Evolutionary conservation across 2,888 invertebrate species (phyloP).

Genomic region (Adelphocoris suturalis): DNA sequence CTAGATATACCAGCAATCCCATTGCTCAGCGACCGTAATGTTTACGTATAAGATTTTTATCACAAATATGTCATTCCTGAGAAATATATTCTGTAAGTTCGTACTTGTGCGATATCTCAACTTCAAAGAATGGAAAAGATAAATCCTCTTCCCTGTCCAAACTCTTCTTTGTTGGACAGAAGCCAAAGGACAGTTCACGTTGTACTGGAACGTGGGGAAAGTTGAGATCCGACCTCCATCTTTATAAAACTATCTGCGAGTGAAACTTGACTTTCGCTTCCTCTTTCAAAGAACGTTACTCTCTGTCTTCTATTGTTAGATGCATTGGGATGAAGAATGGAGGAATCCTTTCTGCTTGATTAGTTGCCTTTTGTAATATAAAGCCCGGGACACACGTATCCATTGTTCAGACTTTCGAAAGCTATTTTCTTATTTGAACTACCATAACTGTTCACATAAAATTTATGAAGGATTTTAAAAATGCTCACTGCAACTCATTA

Average conservation of each 20-base stretch:
- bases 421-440: not conserved
- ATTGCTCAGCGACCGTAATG: too few relatives aligned
- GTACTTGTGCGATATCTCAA: too few relatives aligned
- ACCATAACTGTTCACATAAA: too few relatives aligned
- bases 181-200: not conserved
- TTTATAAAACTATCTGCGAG: not conserved
- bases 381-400: not conserved
- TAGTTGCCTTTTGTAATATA: not conserved
- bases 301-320: not conserved
- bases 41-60: too few relatives aligned
- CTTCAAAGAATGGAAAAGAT: too few relatives aligned
- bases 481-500: too few relatives aligned
- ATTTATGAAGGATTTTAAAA: too few relatives aligned
- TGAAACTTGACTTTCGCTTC: constrained; percentile 32
- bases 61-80: too few relatives aligned
- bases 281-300: constrained; percentile 6
- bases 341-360: not conserved
- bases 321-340: not conserved
- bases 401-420: not conserved
- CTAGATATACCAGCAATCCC: too few relatives aligned
- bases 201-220: not conserved
- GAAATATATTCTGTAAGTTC: too few relatives aligned
- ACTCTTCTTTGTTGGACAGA: not conserved
- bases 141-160: not conserved
- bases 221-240: not conserved